Evolutionary conservation across 1,140 invertebrate species (phyloP).

Genomic region (Chironomus striatipennis): DNA sequence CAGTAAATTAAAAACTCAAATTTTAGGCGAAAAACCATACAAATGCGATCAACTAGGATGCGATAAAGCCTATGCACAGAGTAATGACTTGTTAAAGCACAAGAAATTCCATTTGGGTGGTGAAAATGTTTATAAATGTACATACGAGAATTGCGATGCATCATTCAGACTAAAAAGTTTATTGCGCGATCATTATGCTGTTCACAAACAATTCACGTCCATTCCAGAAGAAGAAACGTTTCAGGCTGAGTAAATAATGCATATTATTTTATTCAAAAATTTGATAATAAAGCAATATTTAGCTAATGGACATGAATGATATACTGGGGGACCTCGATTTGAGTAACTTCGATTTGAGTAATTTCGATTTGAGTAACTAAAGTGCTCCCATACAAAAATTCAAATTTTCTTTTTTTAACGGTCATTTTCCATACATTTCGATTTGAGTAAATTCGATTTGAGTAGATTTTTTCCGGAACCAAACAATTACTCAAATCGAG

Average conservation of each 20-base stretch:
- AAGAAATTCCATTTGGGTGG: slow-evolving; percentile 57
- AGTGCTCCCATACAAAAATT: no score
- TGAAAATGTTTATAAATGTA: background rate
- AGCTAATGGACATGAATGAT: no score
- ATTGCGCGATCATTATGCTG: background rate
- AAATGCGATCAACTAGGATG: slow-evolving; percentile 57
- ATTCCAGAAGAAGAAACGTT: background rate
- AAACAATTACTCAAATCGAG: no score
- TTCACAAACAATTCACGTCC: background rate
- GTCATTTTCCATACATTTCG: no score
- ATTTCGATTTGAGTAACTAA: no score
- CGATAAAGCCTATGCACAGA: slow-evolving; percentile 70
- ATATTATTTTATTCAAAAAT: background rate
- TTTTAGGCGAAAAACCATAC: slow-evolving; percentile 56
- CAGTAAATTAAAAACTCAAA: background rate
- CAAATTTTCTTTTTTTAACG: no score
- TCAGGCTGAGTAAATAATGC: background rate
- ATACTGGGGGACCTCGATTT: no score
- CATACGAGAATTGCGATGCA: background rate
- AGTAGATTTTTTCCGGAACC: no score
- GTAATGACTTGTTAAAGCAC: slow-evolving; percentile 79
- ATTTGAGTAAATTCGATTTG: no score
- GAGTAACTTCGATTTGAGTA: no score
- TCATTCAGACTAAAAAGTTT: background rate
- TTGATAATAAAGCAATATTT: background rate